Percentiles rank a stretch among this genome's conserved stretches.
Conservation (phyloP, 2,888 invertebrate genomes). For the Acanthopleura granulata region DNA sequence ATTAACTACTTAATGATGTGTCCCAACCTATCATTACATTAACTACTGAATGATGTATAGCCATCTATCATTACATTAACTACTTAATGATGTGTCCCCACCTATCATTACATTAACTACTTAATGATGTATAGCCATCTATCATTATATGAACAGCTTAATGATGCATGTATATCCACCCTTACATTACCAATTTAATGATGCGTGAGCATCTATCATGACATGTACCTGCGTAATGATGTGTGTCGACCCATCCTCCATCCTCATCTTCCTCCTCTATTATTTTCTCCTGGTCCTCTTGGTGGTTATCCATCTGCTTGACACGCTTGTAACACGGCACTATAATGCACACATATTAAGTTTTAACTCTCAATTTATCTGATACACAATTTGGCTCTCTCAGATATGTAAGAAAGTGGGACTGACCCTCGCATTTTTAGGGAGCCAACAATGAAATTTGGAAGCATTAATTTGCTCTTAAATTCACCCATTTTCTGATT, state of each 20-base stretch:
- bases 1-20: constrained; percentile 87
- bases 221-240: constrained; percentile 77
- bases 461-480: no score
- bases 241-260: constrained; percentile 99
- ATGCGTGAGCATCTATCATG: not conserved
- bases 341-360: constrained; percentile 30
- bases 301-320: constrained; percentile 90
- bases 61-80: constrained; percentile 37
- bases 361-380: no score
- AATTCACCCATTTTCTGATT: no score
- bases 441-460: no score
- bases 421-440: no score
- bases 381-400: no score
- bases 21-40: constrained; percentile 78
- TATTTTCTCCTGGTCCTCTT: constrained; percentile 87
- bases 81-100: constrained; percentile 92
- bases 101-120: constrained; percentile 84
- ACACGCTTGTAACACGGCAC: constrained; percentile 97
- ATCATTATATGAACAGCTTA: constrained; percentile 85
- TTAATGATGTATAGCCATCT: constrained; percentile 97
- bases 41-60: not conserved
- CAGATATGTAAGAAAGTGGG: no score
- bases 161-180: constrained; percentile 88
- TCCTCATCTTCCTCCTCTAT: constrained; percentile 85
- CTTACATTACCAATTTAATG: not conserved